Conservation (phyloP, 2,113 vertebrate species). For the Cacatua alba region DNA sequence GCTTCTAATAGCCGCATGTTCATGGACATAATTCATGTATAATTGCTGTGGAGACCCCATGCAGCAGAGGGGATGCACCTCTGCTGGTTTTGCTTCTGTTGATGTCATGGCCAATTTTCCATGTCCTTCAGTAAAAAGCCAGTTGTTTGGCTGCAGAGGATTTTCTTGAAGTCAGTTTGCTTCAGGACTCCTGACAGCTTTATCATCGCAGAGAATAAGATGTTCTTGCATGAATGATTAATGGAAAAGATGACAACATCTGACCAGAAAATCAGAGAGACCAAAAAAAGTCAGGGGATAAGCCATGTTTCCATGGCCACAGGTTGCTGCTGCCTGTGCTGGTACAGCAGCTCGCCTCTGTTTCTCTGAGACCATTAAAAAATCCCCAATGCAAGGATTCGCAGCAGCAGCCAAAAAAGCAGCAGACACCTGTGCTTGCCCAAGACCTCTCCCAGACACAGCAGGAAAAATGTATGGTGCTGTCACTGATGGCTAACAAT, state of each 20-base stretch:
- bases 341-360: not conserved
- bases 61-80: not conserved
- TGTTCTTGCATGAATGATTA: slow-evolving; percentile 19
- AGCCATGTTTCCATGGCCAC: slow-evolving; percentile 4
- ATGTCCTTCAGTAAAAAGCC: not conserved
- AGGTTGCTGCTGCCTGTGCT: not conserved
- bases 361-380: not conserved
- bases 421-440: not conserved
- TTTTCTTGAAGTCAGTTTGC: not conserved
- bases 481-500: not conserved
- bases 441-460: slow-evolving; percentile 12
- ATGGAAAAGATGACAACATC: slow-evolving; percentile 34
- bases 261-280: not conserved
- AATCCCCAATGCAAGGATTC: not conserved
- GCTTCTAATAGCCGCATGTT: not conserved
- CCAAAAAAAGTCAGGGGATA: not conserved
- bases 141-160: not conserved
- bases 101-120: not conserved
- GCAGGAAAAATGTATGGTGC: slow-evolving; percentile 8
- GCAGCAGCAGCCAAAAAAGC: not conserved
- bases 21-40: not conserved
- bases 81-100: not conserved
- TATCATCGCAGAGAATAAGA: not conserved
- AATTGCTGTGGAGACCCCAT: not conserved
- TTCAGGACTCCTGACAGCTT: slow-evolving; percentile 16